phyloP scores from a whole-genome alignment of 92 coral and sea anemone genomes.

The Zoanthus sansibaricus region DNA sequence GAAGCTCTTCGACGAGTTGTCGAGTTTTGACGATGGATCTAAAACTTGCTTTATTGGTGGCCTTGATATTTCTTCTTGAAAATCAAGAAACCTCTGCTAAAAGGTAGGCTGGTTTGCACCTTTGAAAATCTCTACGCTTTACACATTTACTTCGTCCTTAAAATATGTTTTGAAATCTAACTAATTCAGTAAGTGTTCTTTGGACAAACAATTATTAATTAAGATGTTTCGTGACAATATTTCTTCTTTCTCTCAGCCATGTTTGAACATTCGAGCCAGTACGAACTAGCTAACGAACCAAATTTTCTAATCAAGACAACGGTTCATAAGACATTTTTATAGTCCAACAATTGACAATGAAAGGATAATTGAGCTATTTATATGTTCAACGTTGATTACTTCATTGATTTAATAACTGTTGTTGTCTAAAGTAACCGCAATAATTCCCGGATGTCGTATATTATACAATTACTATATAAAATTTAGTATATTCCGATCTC shows the following conservation, averaged over 20 bases:
- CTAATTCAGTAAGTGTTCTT: too few species aligned
- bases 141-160: background rate
- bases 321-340: too few species aligned
- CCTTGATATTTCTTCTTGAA: slow-evolving; percentile 25
- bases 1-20: background rate
- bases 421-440: background rate
- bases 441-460: background rate
- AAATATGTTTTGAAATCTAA: background rate
- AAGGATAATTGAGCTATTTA: background rate
- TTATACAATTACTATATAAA: too few species aligned
- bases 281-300: too few species aligned
- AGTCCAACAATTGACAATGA: background rate
- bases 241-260: too few species aligned
- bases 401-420: background rate
- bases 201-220: too few species aligned
- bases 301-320: too few species aligned
- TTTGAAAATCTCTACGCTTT: background rate
- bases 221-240: too few species aligned
- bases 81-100: slow-evolving; percentile 15
- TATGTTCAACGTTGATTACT: background rate
- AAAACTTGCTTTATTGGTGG: slow-evolving; percentile 31
- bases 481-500: too few species aligned
- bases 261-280: too few species aligned
- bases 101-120: background rate
- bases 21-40: slow-evolving; percentile 15